Conservation (phyloP, 2,113 vertebrate species). For the Macrotis lagotis region DNA sequence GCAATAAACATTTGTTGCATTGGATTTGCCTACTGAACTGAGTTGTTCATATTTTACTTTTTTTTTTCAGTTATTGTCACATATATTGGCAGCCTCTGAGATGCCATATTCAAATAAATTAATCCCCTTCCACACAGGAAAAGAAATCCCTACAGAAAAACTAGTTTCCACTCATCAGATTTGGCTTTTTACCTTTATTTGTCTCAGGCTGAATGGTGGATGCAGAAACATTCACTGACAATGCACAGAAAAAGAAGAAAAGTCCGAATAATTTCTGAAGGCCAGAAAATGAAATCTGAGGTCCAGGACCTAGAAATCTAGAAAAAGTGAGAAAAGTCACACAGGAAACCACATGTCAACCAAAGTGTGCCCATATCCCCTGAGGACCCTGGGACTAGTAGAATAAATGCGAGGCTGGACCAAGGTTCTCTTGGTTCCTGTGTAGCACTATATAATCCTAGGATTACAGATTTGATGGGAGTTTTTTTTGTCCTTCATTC, state of each 20-base stretch:
- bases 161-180: background rate
- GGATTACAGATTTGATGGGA: background rate
- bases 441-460: no score
- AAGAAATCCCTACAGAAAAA: background rate
- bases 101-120: background rate
- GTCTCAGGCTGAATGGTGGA: conserved; percentile 66
- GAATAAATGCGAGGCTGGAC: background rate
- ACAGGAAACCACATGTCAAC: background rate
- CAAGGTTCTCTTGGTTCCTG: no score
- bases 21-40: background rate
- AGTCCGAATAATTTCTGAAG: conserved; percentile 9
- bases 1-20: no score
- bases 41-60: background rate
- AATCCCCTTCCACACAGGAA: background rate
- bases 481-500: no score
- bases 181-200: conserved; percentile 74
- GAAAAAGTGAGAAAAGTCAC: conserved; percentile 17
- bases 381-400: background rate
- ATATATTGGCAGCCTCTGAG: background rate
- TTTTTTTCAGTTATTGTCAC: background rate
- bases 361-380: background rate
- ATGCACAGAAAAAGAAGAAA: conserved; percentile 59
- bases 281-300: background rate
- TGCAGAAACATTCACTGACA: conserved; percentile 43
- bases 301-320: conserved; percentile 61